Evolutionary conservation across 2,113 vertebrate genomes (phyloP).

Genomic region (Mustela nigripes): DNA sequence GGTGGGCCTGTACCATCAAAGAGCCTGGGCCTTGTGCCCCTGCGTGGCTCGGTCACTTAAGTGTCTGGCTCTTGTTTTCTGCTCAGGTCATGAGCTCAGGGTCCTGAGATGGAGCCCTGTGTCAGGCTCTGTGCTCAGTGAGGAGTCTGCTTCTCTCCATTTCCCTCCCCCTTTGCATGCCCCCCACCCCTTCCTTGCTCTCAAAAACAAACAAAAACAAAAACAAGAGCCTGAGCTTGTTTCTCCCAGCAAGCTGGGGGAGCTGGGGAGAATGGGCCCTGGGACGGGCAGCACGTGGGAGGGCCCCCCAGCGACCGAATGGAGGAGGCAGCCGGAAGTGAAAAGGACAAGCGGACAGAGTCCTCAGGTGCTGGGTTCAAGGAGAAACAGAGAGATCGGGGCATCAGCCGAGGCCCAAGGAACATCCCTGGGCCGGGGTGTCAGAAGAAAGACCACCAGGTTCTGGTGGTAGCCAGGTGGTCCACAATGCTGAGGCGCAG

Average conservation of each 20-base stretch:
- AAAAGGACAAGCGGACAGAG: background rate
- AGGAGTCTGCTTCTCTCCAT: background rate
- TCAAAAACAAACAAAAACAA: too few species aligned
- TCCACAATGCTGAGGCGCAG: background rate
- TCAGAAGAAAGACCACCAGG: background rate
- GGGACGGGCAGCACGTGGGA: background rate
- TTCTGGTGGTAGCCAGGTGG: background rate
- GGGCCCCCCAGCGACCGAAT: background rate
- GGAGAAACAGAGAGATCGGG: background rate
- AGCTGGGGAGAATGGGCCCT: background rate
- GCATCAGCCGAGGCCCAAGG: background rate
- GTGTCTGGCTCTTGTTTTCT: background rate
- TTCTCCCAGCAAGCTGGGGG: background rate
- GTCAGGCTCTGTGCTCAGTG: background rate
- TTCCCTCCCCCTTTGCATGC: background rate
- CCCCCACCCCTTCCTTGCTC: background rate
- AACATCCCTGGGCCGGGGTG: background rate
- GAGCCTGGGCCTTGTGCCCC: background rate
- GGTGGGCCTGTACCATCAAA: background rate
- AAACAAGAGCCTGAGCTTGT: background rate
- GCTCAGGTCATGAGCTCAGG: background rate
- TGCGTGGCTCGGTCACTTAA: background rate
- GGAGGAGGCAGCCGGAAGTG: background rate
- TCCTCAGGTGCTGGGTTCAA: background rate
- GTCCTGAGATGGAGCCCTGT: too few species aligned